These are phyloP conservation scores for Spea bombifrons DNA, from an alignment of 2,113 vertebrate species.

Conservation along the genomic window DNA sequence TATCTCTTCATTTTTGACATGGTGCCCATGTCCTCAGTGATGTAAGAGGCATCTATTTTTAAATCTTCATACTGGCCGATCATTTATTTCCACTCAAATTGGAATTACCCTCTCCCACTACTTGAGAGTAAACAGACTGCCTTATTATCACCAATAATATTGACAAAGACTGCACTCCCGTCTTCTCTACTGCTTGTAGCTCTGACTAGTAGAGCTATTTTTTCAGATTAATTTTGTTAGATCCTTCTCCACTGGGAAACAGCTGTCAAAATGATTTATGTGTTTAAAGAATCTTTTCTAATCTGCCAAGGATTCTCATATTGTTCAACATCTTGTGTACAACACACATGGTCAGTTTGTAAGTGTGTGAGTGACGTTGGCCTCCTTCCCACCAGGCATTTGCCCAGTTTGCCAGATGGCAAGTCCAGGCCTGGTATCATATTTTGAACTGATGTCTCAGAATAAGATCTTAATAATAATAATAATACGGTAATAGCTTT, in stretches of 20 bases:
- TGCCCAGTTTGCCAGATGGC: no score
- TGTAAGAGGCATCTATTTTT: neutral
- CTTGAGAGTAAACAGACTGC: constrained; percentile 4
- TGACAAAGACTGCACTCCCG: neutral
- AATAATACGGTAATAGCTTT: no score
- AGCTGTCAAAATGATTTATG: constrained; percentile 33
- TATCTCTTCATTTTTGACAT: no score
- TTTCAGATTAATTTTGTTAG: constrained; percentile 19
- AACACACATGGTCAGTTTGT: constrained; percentile 10
- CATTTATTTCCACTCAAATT: neutral
- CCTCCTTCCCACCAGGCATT: no score
- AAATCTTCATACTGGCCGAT: neutral
- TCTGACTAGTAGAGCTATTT: neutral
- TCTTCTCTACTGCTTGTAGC: neutral
- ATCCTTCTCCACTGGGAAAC: constrained; percentile 17
- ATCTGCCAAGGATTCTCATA: neutral
- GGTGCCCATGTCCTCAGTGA: no score
- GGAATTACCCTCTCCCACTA: neutral
- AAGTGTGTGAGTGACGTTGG: neutral
- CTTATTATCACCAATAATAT: constrained; percentile 28
- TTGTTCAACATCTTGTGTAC: neutral
- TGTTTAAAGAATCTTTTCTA: constrained; percentile 22
- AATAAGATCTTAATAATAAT: no score
- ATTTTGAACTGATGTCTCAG: no score
- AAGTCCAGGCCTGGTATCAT: no score